Percentiles rank a stretch among this genome's conserved stretches.
These are phyloP conservation scores for Fundulus diaphanus DNA, from an alignment of 2,797 vertebrate genomes.

Conservation along the genomic window DNA sequence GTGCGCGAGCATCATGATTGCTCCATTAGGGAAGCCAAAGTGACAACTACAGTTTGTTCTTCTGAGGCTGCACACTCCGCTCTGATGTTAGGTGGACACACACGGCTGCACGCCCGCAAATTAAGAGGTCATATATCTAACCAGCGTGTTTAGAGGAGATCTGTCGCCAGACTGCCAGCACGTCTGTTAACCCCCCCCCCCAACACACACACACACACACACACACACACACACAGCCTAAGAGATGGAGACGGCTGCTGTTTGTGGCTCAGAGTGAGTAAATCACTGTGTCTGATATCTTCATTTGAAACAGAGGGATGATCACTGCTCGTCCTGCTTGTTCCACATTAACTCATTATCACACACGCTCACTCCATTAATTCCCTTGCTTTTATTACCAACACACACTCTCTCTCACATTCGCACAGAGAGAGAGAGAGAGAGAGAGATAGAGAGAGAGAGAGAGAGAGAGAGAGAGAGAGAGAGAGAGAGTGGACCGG, in stretches of 20 bases:
- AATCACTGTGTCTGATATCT: conserved; percentile 88
- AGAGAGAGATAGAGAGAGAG: too few relatives aligned
- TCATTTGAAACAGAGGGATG: conserved; percentile 86
- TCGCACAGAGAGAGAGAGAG: too few relatives aligned
- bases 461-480: too few relatives aligned
- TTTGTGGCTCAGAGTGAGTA: conserved; percentile 72
- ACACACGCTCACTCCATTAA: conserved; percentile 94
- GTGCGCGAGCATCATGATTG: conserved; percentile 27
- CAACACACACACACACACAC: conserved; percentile 20
- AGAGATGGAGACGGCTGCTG: conserved; percentile 52
- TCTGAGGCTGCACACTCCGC: conserved; percentile 37
- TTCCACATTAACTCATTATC: conserved; percentile 98
- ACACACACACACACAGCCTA: conserved; percentile 19
- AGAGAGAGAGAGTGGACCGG: conserved; percentile 80
- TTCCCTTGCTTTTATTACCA: conserved; percentile 94
- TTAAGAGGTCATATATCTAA: conserved; percentile 30
- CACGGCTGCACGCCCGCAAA: conserved; percentile 32
- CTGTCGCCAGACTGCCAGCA: conserved; percentile 41
- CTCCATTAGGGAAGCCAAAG: conserved; percentile 54
- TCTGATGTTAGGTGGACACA: conserved; percentile 31
- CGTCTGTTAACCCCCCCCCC: conserved; percentile 27
- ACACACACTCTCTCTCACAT: conserved; percentile 31
- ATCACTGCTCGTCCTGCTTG: conserved; percentile 88
- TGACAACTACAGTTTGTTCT: conserved; percentile 41
- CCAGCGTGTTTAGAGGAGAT: conserved; percentile 33